Conservation (phyloP, 2,888 invertebrate species). For the Eupithecia subumbrata region DNA sequence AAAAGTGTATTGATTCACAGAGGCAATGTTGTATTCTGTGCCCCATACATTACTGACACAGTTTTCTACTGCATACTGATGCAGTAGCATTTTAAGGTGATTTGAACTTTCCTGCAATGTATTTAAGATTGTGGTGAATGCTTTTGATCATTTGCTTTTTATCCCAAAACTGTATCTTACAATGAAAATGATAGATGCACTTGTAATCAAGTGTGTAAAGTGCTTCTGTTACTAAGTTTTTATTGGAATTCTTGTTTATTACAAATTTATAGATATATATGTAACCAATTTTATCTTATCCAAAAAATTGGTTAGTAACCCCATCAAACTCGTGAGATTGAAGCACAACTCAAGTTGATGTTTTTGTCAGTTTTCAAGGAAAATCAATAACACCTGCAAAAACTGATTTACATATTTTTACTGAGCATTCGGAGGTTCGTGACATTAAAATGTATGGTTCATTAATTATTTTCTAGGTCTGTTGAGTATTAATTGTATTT, state of each 20-base stretch:
- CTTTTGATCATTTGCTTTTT: neutral
- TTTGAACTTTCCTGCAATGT: slow-evolving; percentile 3
- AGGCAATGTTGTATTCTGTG: neutral
- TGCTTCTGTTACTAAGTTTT: neutral
- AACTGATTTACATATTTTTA: neutral
- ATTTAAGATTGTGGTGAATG: neutral
- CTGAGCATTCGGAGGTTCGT: neutral
- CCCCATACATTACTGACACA: slow-evolving; percentile 30
- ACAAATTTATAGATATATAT: neutral
- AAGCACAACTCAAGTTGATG: neutral
- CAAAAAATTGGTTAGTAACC: too few relatives aligned
- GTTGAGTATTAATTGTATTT: neutral
- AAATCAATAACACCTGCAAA: neutral
- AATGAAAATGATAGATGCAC: neutral
- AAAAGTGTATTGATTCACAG: slow-evolving; percentile 4
- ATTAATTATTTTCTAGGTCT: neutral
- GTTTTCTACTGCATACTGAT: slow-evolving; percentile 14
- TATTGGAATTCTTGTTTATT: neutral
- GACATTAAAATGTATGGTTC: neutral
- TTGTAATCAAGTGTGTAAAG: neutral
- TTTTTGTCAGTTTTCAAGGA: neutral
- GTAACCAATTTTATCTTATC: too few relatives aligned
- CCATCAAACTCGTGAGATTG: neutral
- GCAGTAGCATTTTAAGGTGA: slow-evolving; percentile 7
- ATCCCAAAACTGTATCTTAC: neutral